Conservation (phyloP, 1,140 invertebrate genomes). For the Aethina tumida region DNA sequence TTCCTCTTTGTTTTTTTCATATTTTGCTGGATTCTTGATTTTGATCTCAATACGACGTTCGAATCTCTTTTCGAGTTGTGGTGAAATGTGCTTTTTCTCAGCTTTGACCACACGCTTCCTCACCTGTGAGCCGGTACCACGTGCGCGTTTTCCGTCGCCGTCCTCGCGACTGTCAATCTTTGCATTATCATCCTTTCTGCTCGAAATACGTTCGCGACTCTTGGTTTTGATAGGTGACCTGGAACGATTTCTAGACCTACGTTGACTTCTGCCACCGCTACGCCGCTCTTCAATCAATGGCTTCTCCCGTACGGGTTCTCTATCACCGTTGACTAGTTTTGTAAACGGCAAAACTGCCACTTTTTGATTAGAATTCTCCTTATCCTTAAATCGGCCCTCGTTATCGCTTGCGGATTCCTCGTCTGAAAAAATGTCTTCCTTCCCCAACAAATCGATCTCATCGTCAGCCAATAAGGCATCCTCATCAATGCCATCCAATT, state of each 20-base stretch:
- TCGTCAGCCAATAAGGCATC: slow-evolving; percentile 21
- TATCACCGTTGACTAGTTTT: slow-evolving; percentile 20
- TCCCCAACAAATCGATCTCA: slow-evolving; percentile 20
- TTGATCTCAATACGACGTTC: slow-evolving; percentile 32
- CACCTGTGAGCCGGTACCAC: too few relatives aligned
- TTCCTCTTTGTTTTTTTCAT: slow-evolving; percentile 20
- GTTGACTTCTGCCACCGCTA: too few relatives aligned
- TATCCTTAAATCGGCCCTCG: slow-evolving; percentile 31
- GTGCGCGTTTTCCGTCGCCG: not conserved
- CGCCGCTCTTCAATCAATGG: slow-evolving; percentile 4
- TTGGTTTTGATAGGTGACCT: slow-evolving; percentile 2
- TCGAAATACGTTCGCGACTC: not conserved
- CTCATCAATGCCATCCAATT: slow-evolving; percentile 18
- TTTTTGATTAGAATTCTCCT: slow-evolving; percentile 14
- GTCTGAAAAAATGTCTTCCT: slow-evolving; percentile 32
- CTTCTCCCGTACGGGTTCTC: slow-evolving; percentile 11
- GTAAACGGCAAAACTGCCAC: slow-evolving; percentile 16
- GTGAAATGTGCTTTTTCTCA: slow-evolving; percentile 16
- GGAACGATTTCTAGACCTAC: slow-evolving; percentile 4
- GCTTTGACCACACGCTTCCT: too few relatives aligned
- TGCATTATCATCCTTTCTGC: not conserved
- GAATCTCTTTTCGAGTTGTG: slow-evolving; percentile 14
- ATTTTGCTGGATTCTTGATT: slow-evolving; percentile 30
- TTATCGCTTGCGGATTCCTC: slow-evolving; percentile 32
- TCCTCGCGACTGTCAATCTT: not conserved